Percentiles rank a stretch among this genome's conserved stretches.
These are phyloP conservation scores for Mormyrus proboscirostris DNA, from an alignment of 2,797 vertebrate genomes.

Conservation along the genomic window DNA sequence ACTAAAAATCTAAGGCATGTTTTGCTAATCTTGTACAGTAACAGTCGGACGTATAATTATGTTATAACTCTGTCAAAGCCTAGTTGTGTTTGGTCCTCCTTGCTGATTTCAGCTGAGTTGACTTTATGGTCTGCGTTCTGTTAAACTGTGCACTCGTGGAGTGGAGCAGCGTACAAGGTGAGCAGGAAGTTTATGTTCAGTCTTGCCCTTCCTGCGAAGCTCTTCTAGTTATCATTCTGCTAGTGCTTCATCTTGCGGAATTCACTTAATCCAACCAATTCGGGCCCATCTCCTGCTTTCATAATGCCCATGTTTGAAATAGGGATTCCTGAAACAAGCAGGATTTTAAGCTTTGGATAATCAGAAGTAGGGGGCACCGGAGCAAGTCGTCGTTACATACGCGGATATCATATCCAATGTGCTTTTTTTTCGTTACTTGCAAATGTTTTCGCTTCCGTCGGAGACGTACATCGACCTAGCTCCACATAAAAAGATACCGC, in stretches of 20 bases:
- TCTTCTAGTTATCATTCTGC: conserved; percentile 17
- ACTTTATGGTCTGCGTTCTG: neutral
- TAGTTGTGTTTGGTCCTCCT: neutral
- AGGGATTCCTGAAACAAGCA: conserved; percentile 24
- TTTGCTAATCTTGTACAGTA: neutral
- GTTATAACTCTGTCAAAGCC: neutral
- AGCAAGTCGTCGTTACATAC: conserved; percentile 29
- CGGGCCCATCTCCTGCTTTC: conserved; percentile 5
- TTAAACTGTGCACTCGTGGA: conserved; percentile 14
- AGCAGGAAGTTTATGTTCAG: conserved; percentile 51
- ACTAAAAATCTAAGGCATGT: neutral
- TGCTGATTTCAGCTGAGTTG: neutral
- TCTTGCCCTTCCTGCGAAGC: conserved; percentile 29
- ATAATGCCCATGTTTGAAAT: conserved; percentile 18
- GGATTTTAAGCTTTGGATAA: conserved; percentile 38
- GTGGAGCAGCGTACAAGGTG: conserved; percentile 11
- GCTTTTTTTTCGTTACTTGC: conserved; percentile 31
- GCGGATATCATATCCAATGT: conserved; percentile 28
- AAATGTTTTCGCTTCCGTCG: conserved; percentile 35
- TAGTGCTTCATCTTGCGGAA: neutral
- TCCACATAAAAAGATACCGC: conserved; percentile 37
- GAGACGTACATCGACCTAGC: conserved; percentile 19
- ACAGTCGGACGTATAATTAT: neutral
- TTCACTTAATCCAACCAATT: conserved; percentile 26
- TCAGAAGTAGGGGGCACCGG: conserved; percentile 30